Base-by-base conservation (phyloP, 2,888 invertebrate genomes). In the Agrochola lota region DNA sequence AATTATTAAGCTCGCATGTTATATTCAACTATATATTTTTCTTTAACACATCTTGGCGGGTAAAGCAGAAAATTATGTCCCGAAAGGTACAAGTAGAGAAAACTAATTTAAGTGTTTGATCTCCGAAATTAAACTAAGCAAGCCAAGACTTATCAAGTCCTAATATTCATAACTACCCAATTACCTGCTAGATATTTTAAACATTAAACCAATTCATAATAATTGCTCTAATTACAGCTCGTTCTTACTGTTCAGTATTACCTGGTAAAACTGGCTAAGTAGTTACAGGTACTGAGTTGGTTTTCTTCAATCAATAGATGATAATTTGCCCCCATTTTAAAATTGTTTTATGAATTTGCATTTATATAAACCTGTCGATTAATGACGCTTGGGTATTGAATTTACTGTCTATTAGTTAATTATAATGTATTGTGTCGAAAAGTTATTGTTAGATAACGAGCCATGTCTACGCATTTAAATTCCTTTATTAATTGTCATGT, bases 191-290 rank as follows among this genome's bases (percentile, higher is more conserved):
- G 55, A 67, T 72, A 71, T 46, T 81, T 35, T 66, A 60, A 69
- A 60, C 46, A 12, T 26, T 77, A 64, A 66, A 55, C 26, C 26
- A 26, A 81, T 77, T 79, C 3, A 52, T 59, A 35, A 17, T 81
- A 69, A 77, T 71, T 77, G 49, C 57, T 71, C 30, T 69, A 77
- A 80, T 80, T 72, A 60, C 6, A n/a, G 15, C 35, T 78, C 30
- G 57, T 46, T 67, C 23, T 57, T 64, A 55, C 17, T 62, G 49
- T 40, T 76, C n/a, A 35, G 72, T 43, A 70, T 70, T 55, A 74
- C 30, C 43, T 23, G 15, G 35, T 67, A 30, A 6, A 66, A 64
- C 71, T 40, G 26, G 35, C 2, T 43, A 20, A 52, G 8, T 77
- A 59, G 71, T 23, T 26, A 23, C 60, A 40, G 30, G 43, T 77